Evolutionary conservation across 2,888 invertebrate species (phyloP), one percentile per base, ranked within the genome.

Genomic region (Tetragonula carbonaria): DNA sequence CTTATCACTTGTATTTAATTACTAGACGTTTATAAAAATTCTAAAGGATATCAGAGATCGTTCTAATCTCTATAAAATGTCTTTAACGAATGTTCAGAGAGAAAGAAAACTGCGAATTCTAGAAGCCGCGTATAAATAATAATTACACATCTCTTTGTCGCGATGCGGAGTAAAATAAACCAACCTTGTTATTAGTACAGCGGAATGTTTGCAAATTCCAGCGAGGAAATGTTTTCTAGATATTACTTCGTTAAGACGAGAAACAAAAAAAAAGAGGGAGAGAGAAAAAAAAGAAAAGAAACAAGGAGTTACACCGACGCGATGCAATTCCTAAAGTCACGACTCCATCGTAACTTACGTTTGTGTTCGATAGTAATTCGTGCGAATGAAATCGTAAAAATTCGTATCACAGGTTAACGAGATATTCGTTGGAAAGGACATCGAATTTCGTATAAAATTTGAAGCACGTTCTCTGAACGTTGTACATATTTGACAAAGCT

Each of bases 91-190:
- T 38, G 38, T 38, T 38, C 8, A 38, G 21, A 2, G 33, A 51
- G 16, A 33, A 33, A 23, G 67, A 51, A 59, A 74, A 74, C 18
- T 23, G 53, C 38, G 23, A 78, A 28, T 28, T 73, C 38, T 16
- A 18, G 55, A 45, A 23, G 50, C 5, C 16, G 33, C 50, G 23
- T 78, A 57, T 78, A 67, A 78, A 78, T 74, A 66, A 51, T 57
- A 67, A 59, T 38, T 74, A 51, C 66, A 23, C 74, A 59, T 74
- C 50, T 23, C 51, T 50, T n/a, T 59, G 8, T 8, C n/a, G 51
- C 50, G 33, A 53, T 33, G n/a, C 50, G 11, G n/a, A 16, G 51
- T 5, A 59, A 74, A 74, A 59, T 78, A 78, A 78, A 59, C 38
- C 21, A 50, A 11, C n/a, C n/a, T 45, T 45, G 8, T 11, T 45